Percentiles rank a stretch among this genome's conserved stretches.
Evolutionary conservation across 2,113 vertebrate genomes (phyloP).

Genomic region (Amblyopsis rosae): DNA sequence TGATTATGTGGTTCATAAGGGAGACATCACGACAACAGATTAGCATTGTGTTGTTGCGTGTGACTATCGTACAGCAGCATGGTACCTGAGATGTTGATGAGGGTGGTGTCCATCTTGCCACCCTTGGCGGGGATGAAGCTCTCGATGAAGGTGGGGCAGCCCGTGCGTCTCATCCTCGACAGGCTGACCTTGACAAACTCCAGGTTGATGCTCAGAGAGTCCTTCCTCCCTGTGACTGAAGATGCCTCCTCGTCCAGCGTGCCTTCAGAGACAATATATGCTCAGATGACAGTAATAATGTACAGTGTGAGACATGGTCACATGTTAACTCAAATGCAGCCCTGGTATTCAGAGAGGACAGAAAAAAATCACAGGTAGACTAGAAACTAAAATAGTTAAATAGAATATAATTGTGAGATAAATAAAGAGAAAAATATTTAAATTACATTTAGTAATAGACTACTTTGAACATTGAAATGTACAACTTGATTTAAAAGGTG

Average conservation of each 20-base stretch:
- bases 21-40: background rate
- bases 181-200: constrained; percentile 99
- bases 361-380: too few relatives aligned
- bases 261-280: constrained; percentile 68
- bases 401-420: too few relatives aligned
- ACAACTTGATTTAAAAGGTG: too few relatives aligned
- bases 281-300: background rate
- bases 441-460: too few relatives aligned
- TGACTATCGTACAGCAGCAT: background rate
- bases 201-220: constrained; percentile 96
- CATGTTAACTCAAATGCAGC: too few relatives aligned
- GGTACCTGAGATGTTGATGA: constrained; percentile 98
- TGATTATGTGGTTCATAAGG: background rate
- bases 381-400: too few relatives aligned
- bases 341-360: too few relatives aligned
- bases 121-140: constrained; percentile 84
- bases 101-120: constrained; percentile 93
- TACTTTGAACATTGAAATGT: too few relatives aligned
- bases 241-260: constrained; percentile 92
- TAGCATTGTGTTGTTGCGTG: too few relatives aligned
- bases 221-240: constrained; percentile 96
- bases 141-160: constrained; percentile 90
- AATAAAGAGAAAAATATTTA: too few relatives aligned
- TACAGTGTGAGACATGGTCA: background rate
- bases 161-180: constrained; percentile 91